Percentiles rank a stretch among this genome's conserved stretches.
Conservation (phyloP, 1,140 invertebrate genomes). For the Planococcus citri region DNA sequence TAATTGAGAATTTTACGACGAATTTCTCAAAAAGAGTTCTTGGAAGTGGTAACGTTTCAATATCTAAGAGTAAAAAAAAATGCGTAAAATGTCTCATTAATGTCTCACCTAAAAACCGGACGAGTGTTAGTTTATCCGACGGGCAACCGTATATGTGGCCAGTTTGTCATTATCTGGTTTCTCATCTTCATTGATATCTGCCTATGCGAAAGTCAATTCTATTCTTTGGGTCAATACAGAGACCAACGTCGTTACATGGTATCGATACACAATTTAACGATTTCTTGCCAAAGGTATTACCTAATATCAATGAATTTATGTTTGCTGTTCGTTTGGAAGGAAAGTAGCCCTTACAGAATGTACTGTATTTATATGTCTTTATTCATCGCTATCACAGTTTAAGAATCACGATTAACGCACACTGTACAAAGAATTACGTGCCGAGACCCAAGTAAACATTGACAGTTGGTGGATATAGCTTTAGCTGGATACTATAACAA, state of each 20-base stretch:
- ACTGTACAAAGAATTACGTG: conserved; percentile 6
- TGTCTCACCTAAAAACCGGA: no score
- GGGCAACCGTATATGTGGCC: no score
- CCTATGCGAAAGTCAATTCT: not conserved
- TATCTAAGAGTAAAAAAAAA: no score
- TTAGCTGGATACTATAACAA: conserved; percentile 2
- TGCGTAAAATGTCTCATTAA: no score
- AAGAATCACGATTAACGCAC: conserved; percentile 11
- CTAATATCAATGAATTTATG: conserved; percentile 4
- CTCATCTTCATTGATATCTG: not conserved
- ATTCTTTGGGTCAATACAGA: not conserved
- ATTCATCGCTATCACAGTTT: not conserved
- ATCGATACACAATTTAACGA: not conserved
- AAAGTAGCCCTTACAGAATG: conserved; percentile 2
- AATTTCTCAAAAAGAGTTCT: no score
- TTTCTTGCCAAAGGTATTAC: conserved; percentile 2
- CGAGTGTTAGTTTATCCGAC: no score
- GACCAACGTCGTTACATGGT: not conserved
- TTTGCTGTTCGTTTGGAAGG: not conserved
- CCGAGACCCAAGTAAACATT: conserved; percentile 9
- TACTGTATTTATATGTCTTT: not conserved
- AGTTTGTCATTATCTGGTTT: not conserved
- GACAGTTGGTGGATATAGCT: no score
- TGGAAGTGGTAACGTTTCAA: no score
- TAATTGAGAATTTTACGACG: no score